phyloP scores from a whole-genome alignment of 1,140 invertebrate genomes.

The Trichogramma pretiosum region DNA sequence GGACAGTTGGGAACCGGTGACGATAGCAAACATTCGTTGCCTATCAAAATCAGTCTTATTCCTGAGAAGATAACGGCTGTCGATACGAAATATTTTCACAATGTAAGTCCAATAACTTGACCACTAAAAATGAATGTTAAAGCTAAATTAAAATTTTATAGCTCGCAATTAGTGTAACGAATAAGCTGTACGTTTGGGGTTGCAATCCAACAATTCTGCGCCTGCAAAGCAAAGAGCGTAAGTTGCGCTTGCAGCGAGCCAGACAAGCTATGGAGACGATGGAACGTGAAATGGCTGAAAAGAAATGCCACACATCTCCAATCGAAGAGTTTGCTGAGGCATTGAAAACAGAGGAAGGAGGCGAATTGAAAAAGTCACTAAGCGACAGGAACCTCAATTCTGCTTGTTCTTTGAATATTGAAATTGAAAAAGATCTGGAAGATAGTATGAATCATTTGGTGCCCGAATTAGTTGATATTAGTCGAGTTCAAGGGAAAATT shows the following conservation, averaged over 20 bases:
- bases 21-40: constrained; percentile 53
- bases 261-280: no score
- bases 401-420: no score
- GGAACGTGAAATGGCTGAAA: no score
- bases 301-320: no score
- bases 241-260: constrained; percentile 6
- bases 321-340: no score
- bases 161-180: constrained; percentile 60
- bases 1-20: constrained; percentile 64
- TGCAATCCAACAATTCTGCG: constrained; percentile 67
- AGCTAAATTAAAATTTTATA: constrained; percentile 30
- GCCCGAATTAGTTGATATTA: constrained; percentile 52
- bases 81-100: constrained; percentile 72
- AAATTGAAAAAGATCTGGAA: no score
- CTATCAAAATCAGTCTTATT: constrained; percentile 50
- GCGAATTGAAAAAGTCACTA: no score
- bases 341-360: no score
- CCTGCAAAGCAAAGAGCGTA: constrained; percentile 37
- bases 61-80: constrained; percentile 55
- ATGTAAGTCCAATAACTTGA: constrained; percentile 49
- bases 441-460: no score
- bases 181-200: constrained; percentile 69
- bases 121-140: not conserved
- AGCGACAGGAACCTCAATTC: no score
- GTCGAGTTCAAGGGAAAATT: constrained; percentile 49